A percentile compares a stretch with the other conserved stretches of the same genome.
Evolutionary conservation across 2,888 invertebrate species (phyloP).

Genomic region (Balanococcus diminutus): DNA sequence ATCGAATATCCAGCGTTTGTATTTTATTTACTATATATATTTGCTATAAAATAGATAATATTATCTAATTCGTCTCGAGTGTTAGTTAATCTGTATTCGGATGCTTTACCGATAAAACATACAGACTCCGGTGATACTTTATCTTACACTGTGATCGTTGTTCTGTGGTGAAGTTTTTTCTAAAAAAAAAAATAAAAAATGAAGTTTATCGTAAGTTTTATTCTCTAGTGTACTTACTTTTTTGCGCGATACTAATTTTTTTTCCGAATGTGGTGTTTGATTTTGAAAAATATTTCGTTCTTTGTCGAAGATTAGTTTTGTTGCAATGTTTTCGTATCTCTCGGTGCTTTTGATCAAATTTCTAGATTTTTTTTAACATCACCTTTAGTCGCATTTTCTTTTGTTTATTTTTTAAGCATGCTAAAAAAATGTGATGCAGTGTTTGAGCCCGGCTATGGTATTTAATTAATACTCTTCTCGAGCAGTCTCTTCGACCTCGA

Average conservation of each 20-base stretch:
- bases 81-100: slow-evolving; percentile 44
- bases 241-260: not conserved
- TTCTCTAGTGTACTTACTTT: not conserved
- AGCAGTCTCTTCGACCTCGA: not conserved
- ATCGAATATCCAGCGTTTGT: slow-evolving; percentile 46
- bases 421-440: slow-evolving; percentile 16
- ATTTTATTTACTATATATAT: slow-evolving; percentile 48
- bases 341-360: slow-evolving; percentile 10
- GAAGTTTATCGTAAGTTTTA: slow-evolving; percentile 15
- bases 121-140: slow-evolving; percentile 6
- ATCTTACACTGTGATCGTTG: not conserved
- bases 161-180: not conserved
- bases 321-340: not conserved
- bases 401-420: slow-evolving; percentile 7
- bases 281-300: not conserved
- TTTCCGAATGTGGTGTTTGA: not conserved
- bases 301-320: not conserved
- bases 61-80: slow-evolving; percentile 31
- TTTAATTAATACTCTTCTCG: slow-evolving; percentile 12
- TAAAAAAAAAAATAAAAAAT: no score
- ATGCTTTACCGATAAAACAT: slow-evolving; percentile 40
- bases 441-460: not conserved
- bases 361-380: not conserved
- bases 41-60: slow-evolving; percentile 50
- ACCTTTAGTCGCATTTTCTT: not conserved